phyloP scores from a whole-genome alignment of 2,797 vertebrate genomes.

The Clamator glandarius region DNA sequence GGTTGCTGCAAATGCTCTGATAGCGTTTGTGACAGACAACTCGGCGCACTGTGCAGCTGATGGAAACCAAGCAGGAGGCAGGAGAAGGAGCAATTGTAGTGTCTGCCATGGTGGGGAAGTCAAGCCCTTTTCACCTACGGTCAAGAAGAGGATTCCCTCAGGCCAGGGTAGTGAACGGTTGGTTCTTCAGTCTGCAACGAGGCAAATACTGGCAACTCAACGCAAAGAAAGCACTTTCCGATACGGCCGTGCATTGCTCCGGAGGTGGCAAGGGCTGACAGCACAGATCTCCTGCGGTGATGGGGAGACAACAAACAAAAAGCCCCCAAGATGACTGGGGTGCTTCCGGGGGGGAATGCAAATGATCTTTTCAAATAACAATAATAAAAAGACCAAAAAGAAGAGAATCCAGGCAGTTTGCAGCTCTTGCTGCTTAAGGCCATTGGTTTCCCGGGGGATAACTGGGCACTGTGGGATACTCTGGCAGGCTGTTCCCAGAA shows the following conservation, averaged over 20 bases:
- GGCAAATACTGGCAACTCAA: constrained; percentile 30
- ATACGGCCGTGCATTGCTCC: not conserved
- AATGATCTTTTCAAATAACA: constrained; percentile 48
- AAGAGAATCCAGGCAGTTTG: constrained; percentile 47
- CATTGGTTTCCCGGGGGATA: constrained; percentile 88
- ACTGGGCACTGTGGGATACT: constrained; percentile 92
- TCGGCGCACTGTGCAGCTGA: not conserved
- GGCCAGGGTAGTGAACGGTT: not conserved
- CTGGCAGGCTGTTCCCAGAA: constrained; percentile 86
- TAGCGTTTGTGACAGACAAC: not conserved
- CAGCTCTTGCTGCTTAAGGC: constrained; percentile 69
- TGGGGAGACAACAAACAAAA: not conserved
- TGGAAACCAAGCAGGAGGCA: not conserved
- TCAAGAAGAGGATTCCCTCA: not conserved
- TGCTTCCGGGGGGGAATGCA: constrained; percentile 16
- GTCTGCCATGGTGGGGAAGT: rapidly evolving
- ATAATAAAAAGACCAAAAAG: constrained; percentile 32
- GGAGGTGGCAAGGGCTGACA: not conserved
- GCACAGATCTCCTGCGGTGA: not conserved
- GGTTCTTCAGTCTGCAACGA: not conserved
- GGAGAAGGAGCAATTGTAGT: not conserved
- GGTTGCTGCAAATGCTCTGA: not conserved
- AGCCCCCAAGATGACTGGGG: not conserved
- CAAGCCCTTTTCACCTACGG: not conserved
- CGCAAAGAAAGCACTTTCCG: not conserved